Conservation (phyloP, 2,113 vertebrate species). For the Verasper variegatus region DNA sequence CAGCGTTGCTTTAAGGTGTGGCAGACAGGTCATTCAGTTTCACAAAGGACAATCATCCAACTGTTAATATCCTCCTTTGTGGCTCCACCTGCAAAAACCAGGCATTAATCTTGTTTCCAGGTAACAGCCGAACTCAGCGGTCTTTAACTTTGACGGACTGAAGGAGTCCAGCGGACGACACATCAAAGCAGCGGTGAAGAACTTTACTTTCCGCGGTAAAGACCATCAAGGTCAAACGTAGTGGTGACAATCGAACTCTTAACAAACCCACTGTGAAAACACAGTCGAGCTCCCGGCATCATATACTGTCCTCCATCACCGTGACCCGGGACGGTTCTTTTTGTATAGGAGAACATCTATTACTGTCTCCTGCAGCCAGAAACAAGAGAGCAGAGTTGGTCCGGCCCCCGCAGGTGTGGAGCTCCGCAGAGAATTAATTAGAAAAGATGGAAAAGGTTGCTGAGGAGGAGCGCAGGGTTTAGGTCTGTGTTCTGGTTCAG, state of each 20-base stretch:
- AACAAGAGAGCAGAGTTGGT: slow-evolving; percentile 56
- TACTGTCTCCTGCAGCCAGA: slow-evolving; percentile 60
- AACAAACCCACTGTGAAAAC: slow-evolving; percentile 21
- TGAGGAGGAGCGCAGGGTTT: slow-evolving; percentile 30
- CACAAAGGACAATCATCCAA: no score
- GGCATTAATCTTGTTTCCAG: background rate
- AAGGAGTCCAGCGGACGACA: background rate
- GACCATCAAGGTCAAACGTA: slow-evolving; percentile 6
- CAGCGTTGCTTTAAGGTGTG: no score
- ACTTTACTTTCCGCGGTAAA: background rate
- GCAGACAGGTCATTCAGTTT: no score
- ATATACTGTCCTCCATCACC: slow-evolving; percentile 29
- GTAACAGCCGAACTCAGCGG: background rate
- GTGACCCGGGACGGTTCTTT: slow-evolving; percentile 50
- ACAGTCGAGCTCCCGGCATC: slow-evolving; percentile 11
- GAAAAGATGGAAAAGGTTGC: slow-evolving; percentile 69
- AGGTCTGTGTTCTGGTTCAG: slow-evolving; percentile 43
- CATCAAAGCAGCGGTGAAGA: slow-evolving; percentile 10
- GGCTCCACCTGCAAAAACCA: slow-evolving; percentile 2
- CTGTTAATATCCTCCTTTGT: background rate
- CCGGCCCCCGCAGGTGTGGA: slow-evolving; percentile 56
- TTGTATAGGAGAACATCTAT: slow-evolving; percentile 62
- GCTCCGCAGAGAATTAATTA: slow-evolving; percentile 72
- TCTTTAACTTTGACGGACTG: background rate
- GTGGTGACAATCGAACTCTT: background rate